Percentiles rank a stretch among this genome's conserved stretches.
Conservation (phyloP, 2,113 vertebrate species). For the Eulemur rufifrons region DNA sequence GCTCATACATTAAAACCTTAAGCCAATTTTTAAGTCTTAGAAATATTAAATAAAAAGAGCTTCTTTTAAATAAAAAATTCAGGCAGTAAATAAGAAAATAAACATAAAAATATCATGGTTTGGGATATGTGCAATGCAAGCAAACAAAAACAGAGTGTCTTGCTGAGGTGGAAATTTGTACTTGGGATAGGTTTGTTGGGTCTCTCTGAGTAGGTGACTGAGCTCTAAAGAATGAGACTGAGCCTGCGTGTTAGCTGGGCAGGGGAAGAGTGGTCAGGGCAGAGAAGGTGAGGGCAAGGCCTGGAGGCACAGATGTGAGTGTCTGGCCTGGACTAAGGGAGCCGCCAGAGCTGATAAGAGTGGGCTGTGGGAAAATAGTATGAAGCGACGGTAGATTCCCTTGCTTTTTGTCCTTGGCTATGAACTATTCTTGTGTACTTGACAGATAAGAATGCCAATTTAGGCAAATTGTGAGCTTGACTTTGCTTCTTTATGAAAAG, state of each 20-base stretch:
- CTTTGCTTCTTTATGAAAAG: neutral
- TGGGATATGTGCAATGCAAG: rapidly evolving
- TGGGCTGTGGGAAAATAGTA: rapidly evolving
- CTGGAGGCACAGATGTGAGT: rapidly evolving
- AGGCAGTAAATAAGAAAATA: neutral
- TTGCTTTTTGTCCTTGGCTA: neutral
- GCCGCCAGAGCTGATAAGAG: rapidly evolving
- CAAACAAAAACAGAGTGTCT: neutral
- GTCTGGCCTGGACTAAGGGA: rapidly evolving
- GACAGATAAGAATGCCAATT: neutral
- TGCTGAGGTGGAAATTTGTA: no score
- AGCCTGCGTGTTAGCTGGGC: rapidly evolving
- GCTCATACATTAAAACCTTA: neutral
- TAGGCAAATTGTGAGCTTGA: neutral
- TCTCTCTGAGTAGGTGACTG: neutral
- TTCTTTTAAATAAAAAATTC: no score
- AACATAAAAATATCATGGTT: rapidly evolving
- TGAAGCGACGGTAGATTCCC: rapidly evolving
- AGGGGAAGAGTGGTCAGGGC: neutral
- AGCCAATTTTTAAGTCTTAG: neutral
- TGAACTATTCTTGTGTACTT: neutral
- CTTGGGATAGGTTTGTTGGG: no score
- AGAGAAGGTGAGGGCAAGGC: rapidly evolving
- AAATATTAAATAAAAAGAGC: neutral
- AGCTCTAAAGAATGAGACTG: rapidly evolving